A percentile compares a stretch with the other conserved stretches of the same genome.
Conservation (phyloP, 30 jellyfish, hydroid and myxozoan genomes). For the Nemopilema nomurai region DNA sequence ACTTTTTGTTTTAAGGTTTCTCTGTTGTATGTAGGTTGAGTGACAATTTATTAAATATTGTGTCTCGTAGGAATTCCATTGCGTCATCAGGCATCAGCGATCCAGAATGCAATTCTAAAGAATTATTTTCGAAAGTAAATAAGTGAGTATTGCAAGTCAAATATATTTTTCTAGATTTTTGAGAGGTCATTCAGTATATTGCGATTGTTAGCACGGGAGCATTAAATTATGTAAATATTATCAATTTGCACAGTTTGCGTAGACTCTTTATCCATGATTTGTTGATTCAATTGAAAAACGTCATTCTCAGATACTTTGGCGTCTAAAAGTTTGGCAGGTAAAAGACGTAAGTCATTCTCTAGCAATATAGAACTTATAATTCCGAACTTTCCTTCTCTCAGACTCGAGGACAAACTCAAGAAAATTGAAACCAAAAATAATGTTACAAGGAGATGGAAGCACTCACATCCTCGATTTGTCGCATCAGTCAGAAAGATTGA, state of each 20-base stretch:
- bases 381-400: not conserved
- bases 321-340: not conserved
- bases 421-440: not conserved
- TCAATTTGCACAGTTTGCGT: no score
- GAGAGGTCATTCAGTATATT: no score
- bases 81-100: no score
- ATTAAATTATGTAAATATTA: not conserved
- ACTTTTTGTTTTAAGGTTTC: no score
- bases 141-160: no score
- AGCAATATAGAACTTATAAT: not conserved
- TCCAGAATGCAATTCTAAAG: no score
- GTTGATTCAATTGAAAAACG: not conserved
- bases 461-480: not conserved
- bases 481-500: not conserved
- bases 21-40: no score
- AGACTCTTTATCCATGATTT: not conserved
- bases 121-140: no score
- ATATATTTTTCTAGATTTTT: no score
- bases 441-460: constrained; percentile 1
- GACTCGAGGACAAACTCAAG: constrained; percentile 5
- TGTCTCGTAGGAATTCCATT: no score
- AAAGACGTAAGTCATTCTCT: not conserved
- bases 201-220: no score
- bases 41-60: no score
- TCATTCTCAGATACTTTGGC: not conserved